Base-by-base conservation (phyloP, 2,113 vertebrate species). In the Tretioscincus oriximinensis region DNA sequence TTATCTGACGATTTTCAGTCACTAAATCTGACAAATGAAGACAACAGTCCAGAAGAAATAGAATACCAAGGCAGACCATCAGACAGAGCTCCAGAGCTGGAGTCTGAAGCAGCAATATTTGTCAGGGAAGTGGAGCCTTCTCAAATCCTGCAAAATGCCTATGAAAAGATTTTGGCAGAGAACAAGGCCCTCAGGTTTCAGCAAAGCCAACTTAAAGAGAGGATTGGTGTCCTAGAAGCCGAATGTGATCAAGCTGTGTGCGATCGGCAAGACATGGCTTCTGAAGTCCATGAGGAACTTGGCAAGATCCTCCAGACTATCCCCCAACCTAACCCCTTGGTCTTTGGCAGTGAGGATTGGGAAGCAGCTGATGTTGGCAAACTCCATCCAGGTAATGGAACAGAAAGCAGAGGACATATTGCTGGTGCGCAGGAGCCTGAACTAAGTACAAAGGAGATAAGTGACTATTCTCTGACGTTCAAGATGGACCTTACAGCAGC, bases 381-480 rank as follows among this genome's bases (percentile, higher is more conserved):
- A 77, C 28, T 61, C 0, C 86, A 73, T 68, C 88, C 88, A 0
- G 83, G 82, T 0, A 67, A 88, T 71, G 81, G 88, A 5, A 65
- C 90, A 6, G 66, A 82, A 67, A 88, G 47, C 5, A 85, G 84
- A 58, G 84, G 84, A 1, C 41, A 94, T 22, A 75, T 76, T 7
- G 28, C 80, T 0, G 92, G 92, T 8, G 88, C 88, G 49, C 28
- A 95, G 14, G 92, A 93, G 81, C 71, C 76, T n/a, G 93, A 96
- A 77, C 93, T 94, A 77, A 86, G 87, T 1, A 78, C 84, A 20
- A 88, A 91, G 20, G 95, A 96, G 7, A 80, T 86, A 64, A 86
- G 87, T 0, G 85, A 92, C 29, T 86, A 82, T 0, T 92, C 90
- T 45, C 78, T 91, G 10, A 80, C 73, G 77, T 80, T 93, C 74